Percentiles rank a stretch among this genome's conserved stretches.
These are phyloP conservation scores for Antennarius striatus DNA, from an alignment of 2,113 vertebrate species.

Conservation along the genomic window DNA sequence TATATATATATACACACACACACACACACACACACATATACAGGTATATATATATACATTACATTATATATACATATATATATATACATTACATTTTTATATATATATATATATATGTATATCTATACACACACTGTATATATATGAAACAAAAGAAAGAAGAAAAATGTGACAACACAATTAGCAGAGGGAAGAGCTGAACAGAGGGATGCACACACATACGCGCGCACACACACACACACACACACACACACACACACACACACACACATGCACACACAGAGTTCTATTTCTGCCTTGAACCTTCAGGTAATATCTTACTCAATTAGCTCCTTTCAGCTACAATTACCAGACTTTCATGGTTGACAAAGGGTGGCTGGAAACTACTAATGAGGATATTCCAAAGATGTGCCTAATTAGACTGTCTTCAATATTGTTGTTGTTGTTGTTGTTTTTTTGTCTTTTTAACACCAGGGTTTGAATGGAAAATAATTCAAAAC, in stretches of 20 bases:
- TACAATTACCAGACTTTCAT: constrained; percentile 60
- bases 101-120: too few relatives aligned
- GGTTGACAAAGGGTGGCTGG: constrained; percentile 46
- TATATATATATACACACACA: too few relatives aligned
- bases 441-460: too few relatives aligned
- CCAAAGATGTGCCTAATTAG: background rate
- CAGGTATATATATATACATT: too few relatives aligned
- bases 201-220: too few relatives aligned
- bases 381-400: constrained; percentile 1
- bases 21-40: too few relatives aligned
- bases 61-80: too few relatives aligned
- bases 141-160: background rate
- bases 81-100: too few relatives aligned
- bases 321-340: constrained; percentile 70
- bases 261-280: constrained; percentile 29
- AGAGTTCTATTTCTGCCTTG: constrained; percentile 62
- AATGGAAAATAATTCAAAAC: background rate
- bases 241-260: constrained; percentile 34
- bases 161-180: constrained; percentile 18
- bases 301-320: constrained; percentile 64
- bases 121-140: too few relatives aligned
- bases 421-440: constrained; percentile 17
- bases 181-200: background rate
- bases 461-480: background rate
- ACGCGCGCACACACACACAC: constrained; percentile 28